phyloP scores from a whole-genome alignment of 2,797 vertebrate species.

The Sebastes nivosus region DNA sequence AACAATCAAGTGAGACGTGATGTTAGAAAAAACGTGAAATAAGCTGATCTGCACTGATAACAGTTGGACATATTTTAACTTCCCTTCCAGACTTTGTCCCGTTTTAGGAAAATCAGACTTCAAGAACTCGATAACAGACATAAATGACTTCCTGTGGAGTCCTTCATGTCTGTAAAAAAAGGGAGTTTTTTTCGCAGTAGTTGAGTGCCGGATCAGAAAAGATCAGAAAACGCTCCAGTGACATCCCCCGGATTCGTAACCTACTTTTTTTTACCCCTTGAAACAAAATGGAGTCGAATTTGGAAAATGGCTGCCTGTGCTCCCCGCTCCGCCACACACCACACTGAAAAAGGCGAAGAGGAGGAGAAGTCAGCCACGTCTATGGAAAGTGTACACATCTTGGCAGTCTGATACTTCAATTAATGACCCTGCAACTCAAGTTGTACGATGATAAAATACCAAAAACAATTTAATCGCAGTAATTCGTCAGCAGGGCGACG shows the following conservation, averaged over 20 bases:
- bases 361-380: conserved; percentile 40
- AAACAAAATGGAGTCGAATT: conserved; percentile 83
- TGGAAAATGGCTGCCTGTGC: conserved; percentile 79
- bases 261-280: conserved; percentile 51
- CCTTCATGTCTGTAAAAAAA: not conserved
- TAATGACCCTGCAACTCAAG: conserved; percentile 40
- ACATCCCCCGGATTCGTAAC: conserved; percentile 52
- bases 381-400: conserved; percentile 28
- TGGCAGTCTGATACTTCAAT: conserved; percentile 53
- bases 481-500: conserved; percentile 39
- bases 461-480: conserved; percentile 48
- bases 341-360: conserved; percentile 30
- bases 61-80: not conserved
- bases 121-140: not conserved
- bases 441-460: conserved; percentile 35
- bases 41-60: not conserved
- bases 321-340: conserved; percentile 39
- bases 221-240: conserved; percentile 34
- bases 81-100: not conserved
- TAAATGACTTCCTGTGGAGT: not conserved
- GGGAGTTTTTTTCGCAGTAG: not conserved
- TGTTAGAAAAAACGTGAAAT: fast-evolving
- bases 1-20: not conserved
- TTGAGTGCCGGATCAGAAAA: conserved; percentile 19
- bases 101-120: not conserved